Evolutionary conservation across 2,888 invertebrate genomes (phyloP).

Genomic region (Branchellion lobata): DNA sequence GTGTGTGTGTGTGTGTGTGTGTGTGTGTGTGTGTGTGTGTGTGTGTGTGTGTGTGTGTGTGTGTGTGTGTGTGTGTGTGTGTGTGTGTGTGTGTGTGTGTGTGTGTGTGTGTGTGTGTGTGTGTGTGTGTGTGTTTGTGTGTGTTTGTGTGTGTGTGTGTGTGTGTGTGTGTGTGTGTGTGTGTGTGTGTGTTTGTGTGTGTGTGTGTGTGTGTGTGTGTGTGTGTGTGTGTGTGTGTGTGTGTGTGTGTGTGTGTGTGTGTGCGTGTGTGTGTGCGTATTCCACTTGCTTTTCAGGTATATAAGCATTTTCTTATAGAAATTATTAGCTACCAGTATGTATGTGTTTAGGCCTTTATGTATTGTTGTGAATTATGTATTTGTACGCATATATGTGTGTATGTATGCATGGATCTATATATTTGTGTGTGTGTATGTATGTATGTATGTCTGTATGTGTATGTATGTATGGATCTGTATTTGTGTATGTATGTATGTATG

Average conservation of each 20-base stretch:
- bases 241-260: slow-evolving; percentile 28
- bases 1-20: slow-evolving; percentile 21
- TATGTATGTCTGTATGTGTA: slow-evolving; percentile 16
- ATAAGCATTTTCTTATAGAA: background rate
- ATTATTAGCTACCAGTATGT: slow-evolving; percentile 1
- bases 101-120: slow-evolving; percentile 5
- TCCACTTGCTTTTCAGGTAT: background rate
- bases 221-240: slow-evolving; percentile 36
- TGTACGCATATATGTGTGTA: background rate
- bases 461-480: background rate
- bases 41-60: slow-evolving; percentile 16
- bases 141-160: slow-evolving; percentile 20
- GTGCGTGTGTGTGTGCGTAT: slow-evolving; percentile 10
- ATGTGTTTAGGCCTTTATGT: background rate
- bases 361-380: background rate
- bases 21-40: slow-evolving; percentile 24
- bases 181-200: slow-evolving; percentile 11
- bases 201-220: slow-evolving; percentile 29
- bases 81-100: slow-evolving; percentile 24
- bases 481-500: slow-evolving; percentile 18
- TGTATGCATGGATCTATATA: background rate
- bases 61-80: slow-evolving; percentile 30
- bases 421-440: background rate
- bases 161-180: slow-evolving; percentile 21
- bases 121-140: slow-evolving; percentile 10